Conservation (phyloP, 2,797 vertebrate species). For the Coranthus polyacanthus region DNA sequence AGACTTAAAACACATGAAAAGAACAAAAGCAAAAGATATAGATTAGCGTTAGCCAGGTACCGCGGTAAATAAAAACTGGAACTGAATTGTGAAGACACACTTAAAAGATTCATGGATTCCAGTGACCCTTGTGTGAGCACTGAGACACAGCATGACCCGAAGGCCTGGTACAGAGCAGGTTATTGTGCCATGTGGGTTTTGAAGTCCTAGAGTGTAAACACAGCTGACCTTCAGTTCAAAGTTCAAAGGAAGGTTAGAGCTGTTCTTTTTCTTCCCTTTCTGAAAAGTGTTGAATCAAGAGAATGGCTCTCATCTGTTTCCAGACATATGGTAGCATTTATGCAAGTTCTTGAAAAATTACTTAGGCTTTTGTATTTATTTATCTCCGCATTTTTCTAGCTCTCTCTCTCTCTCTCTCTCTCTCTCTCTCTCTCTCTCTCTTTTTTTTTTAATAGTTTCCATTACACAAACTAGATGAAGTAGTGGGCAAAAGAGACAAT, state of each 20-base stretch:
- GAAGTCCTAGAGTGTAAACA: slow-evolving; percentile 27
- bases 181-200: slow-evolving; percentile 48
- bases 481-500: slow-evolving; percentile 16
- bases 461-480: slow-evolving; percentile 68
- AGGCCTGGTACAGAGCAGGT: slow-evolving; percentile 6
- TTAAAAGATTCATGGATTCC: not conserved
- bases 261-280: slow-evolving; percentile 17
- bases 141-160: not conserved
- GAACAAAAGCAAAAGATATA: not conserved
- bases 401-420: too few relatives aligned
- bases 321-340: slow-evolving; percentile 83
- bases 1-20: not conserved
- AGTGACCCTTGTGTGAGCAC: not conserved
- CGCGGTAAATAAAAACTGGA: not conserved
- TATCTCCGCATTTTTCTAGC: slow-evolving; percentile 67
- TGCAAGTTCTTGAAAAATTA: slow-evolving; percentile 75
- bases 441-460: slow-evolving; percentile 75
- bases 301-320: slow-evolving; percentile 75
- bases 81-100: not conserved
- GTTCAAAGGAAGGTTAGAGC: slow-evolving; percentile 65
- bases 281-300: slow-evolving; percentile 60
- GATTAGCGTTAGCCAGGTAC: not conserved
- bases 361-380: slow-evolving; percentile 75
- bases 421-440: too few relatives aligned
- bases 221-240: slow-evolving; percentile 50